Percentiles rank a stretch among this genome's conserved stretches.
Evolutionary conservation across 2,113 vertebrate genomes (phyloP).

Genomic region (Scopus umbretta): DNA sequence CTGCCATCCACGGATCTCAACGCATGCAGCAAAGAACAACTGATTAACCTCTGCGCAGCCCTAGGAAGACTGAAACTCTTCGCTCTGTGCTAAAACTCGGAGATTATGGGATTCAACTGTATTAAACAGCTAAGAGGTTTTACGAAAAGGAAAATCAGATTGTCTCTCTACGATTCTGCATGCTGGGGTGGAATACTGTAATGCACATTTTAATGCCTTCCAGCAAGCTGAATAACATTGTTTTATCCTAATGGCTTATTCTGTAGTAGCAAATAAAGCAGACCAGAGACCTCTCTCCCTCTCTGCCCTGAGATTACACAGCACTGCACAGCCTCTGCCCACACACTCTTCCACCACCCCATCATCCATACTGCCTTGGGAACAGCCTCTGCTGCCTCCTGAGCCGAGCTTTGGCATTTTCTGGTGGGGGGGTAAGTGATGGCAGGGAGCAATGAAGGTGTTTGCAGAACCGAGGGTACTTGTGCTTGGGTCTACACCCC

Average conservation of each 20-base stretch:
- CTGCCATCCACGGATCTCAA: neutral
- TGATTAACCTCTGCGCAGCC: neutral
- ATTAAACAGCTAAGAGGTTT: neutral
- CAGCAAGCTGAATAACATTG: rapidly evolving
- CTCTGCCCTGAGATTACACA: neutral
- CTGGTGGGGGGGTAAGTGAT: rapidly evolving
- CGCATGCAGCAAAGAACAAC: neutral
- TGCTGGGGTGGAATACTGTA: neutral
- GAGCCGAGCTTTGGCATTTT: rapidly evolving
- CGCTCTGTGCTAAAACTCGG: neutral
- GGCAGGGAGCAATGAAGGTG: neutral
- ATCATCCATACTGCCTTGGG: rapidly evolving
- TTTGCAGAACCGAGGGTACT: neutral
- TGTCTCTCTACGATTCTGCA: neutral
- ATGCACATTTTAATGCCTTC: neutral
- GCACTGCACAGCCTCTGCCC: neutral
- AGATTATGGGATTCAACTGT: neutral
- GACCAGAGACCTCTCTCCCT: neutral
- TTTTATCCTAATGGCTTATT: neutral
- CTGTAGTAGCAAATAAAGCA: neutral
- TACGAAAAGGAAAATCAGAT: neutral
- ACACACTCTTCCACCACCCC: too few species aligned
- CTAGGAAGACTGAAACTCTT: neutral
- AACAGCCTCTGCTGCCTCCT: neutral
- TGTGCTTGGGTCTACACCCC: neutral